Evolutionary conservation across 1,140 invertebrate genomes (phyloP), one percentile per base, ranked within the genome.

Genomic region (Oncopodura yosiiana): DNA sequence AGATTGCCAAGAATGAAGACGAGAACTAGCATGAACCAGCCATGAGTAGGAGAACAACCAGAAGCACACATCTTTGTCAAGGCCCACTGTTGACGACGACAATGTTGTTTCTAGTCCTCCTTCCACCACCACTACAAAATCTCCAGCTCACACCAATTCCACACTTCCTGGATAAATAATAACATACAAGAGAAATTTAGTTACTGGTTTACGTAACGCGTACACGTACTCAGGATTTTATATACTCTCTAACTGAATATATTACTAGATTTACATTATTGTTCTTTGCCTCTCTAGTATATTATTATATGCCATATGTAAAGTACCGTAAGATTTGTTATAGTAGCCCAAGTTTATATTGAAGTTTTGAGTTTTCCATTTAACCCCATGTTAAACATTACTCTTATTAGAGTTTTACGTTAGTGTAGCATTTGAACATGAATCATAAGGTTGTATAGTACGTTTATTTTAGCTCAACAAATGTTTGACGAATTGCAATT

Each of bases 1-100:
- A 63, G 46, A 30, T 53, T 57, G 49, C 43, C 49, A 5, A 63
- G 61, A 41, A 63, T 51, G 46, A 63, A 60, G 46, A 63, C 38
- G 24, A 54, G 54, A 45, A 60, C 45, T 14, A 60, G 49, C 44
- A 56, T 36, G 27, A 62, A 37, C 43, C 44, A 49, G 37, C 52
- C 49, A 51, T 52, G 56, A 58, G 43, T 16, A 52, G 48, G 30
- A 52, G 49, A 39, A 51, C 41, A 27, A 41, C 50, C 23, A 52
- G 48, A 38, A 52, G 49, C 30, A 51, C 41, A 27, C 49, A 56
- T 51, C 24, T 58, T 52, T 45, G 49, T 58, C 54, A 56, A 34
- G 38, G 46, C 46, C 18, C 6, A n/a, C n/a, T n/a, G n/a, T n/a
- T n/a, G n/a, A n/a, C n/a, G n/a, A n/a, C n/a, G n/a, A n/a, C n/a